A percentile compares a stretch with the other conserved stretches of the same genome.
Evolutionary conservation across 2,888 invertebrate genomes (phyloP).

Genomic region (Phengaris arion): DNA sequence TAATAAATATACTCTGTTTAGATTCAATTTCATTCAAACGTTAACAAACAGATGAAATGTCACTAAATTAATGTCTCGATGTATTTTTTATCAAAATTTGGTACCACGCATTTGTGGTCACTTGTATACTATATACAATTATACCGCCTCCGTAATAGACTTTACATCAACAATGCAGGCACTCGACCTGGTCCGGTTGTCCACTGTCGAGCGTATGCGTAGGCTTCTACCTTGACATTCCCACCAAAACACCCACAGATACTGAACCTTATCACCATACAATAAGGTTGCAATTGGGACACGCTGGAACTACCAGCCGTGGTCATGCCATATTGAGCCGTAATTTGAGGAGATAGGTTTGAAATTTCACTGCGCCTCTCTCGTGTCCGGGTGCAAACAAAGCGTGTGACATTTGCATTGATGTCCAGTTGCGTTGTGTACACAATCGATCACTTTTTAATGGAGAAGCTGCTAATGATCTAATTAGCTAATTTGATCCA

Average conservation of each 20-base stretch:
- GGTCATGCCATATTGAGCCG: neutral
- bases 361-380: constrained; percentile 23
- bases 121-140: neutral
- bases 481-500: neutral
- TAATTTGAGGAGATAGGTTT: constrained; percentile 15
- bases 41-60: too few relatives aligned
- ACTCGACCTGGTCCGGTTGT: constrained; percentile 13
- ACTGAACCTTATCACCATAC: neutral
- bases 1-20: too few relatives aligned
- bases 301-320: neutral
- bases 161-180: neutral
- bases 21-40: too few relatives aligned
- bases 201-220: constrained; percentile 40
- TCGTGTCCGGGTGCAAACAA: constrained; percentile 42
- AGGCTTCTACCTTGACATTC: constrained; percentile 62
- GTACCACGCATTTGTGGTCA: neutral
- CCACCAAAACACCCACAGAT: constrained; percentile 40
- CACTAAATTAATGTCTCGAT: too few relatives aligned
- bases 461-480: neutral
- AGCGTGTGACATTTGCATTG: constrained; percentile 43
- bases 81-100: too few relatives aligned
- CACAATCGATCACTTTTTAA: constrained; percentile 13
- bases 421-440: constrained; percentile 39
- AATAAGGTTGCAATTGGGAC: neutral
- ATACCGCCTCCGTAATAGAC: neutral